These are phyloP conservation scores for Montifringilla adamsi DNA, from an alignment of 2,113 vertebrate species.

Conservation along the genomic window DNA sequence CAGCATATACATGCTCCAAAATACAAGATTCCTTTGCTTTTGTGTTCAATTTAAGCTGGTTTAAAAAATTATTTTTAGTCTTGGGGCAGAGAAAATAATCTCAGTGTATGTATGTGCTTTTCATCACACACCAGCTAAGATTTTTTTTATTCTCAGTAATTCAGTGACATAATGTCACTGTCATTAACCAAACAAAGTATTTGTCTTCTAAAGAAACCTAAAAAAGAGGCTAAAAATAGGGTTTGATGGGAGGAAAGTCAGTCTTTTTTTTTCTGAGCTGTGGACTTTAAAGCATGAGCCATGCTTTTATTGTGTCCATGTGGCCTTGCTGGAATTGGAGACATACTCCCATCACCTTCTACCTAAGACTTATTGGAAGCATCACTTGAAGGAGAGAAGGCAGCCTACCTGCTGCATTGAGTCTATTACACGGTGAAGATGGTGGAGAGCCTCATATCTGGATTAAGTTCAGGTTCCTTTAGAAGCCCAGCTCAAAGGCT, in stretches of 20 bases:
- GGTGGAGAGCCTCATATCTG: not conserved
- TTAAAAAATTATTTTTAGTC: not conserved
- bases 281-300: not conserved
- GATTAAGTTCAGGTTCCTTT: not conserved
- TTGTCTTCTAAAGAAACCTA: not conserved
- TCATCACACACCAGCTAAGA: not conserved
- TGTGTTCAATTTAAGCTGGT: not conserved
- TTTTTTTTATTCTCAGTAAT: not conserved
- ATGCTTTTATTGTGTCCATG: not conserved
- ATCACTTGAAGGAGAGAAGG: not conserved
- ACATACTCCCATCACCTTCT: rapidly evolving
- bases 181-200: not conserved
- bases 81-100: not conserved
- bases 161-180: not conserved
- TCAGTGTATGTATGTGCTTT: not conserved
- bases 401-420: not conserved
- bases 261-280: not conserved
- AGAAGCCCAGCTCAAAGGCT: not conserved
- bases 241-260: not conserved
- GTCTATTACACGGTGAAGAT: not conserved
- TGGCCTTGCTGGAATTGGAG: not conserved
- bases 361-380: not conserved
- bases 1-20: not conserved
- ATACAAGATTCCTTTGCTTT: not conserved
- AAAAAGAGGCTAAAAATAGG: not conserved